Evolutionary conservation across 2,888 invertebrate genomes (phyloP), one percentile per base, ranked within the genome.

Genomic region (Plagodis dolabraria): DNA sequence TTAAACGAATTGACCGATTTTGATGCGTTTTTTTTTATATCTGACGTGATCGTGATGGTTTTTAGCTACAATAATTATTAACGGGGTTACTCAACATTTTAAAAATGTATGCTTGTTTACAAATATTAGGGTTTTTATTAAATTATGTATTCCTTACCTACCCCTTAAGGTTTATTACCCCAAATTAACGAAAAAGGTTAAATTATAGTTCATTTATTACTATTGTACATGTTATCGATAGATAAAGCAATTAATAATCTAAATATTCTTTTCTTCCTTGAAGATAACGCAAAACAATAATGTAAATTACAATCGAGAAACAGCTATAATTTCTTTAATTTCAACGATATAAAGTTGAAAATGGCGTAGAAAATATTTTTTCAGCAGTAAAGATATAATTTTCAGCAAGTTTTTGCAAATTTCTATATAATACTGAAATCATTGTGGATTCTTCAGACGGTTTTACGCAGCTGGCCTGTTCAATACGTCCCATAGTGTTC

Each of bases 391-490:
- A 45, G 22, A 5, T 33, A 7, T 12, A 0, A 10, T 52, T 52
- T 54, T 54, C 33, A n/a, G n/a, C 6, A n/a, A 48, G 35, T 44
- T 22, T 60, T 60, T 33, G 56, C 60, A 22, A 53, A 52, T 52
- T 56, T 45, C 11, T 60, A 60, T 60, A 60, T 56, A 60, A 52
- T 49, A 12, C 10, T 53, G 46, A 5, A 2, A 9, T 40, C 10
- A 5, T 40, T 45, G 1, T 46, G 35, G 5, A 7, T 36, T 48
- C 43, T 33, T 57, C 51, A 62, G 62, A 62, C 62, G 46, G 38
- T 62, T 47, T 22, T 42, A 53, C 54, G 51, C 57, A 62, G 57
- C 51, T 47, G 12, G 47, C 45, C 57, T 62, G 61, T 57, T 12
- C 36, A 53, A 8, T 12, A 54, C 60, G 52, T 55, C 55, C 59